A percentile compares a stretch with the other conserved stretches of the same genome.
phyloP scores from a whole-genome alignment of 2,113 vertebrate genomes.

The Rousettus leschenaultii region DNA sequence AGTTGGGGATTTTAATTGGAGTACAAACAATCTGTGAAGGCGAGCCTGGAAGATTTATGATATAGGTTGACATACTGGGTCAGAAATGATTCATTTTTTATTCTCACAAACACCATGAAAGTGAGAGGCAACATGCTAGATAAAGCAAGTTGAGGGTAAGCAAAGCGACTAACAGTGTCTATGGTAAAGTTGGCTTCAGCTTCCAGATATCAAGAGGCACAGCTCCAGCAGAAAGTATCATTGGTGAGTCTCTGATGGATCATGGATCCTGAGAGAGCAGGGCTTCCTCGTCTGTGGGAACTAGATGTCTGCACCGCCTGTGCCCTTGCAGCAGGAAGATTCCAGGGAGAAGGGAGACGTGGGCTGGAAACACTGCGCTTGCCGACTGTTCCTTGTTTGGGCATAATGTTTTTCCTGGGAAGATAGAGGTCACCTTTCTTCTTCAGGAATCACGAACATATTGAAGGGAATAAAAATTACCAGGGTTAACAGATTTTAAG shows the following conservation, averaged over 20 bases:
- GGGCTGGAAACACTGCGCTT: neutral
- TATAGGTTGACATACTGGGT: neutral
- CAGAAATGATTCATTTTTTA: constrained; percentile 49
- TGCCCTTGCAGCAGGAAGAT: neutral
- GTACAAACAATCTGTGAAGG: constrained; percentile 39
- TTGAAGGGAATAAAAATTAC: neutral
- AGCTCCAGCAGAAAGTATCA: neutral
- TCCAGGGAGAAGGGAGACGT: neutral
- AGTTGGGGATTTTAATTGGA: neutral
- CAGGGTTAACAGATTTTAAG: neutral
- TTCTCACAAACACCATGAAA: constrained; percentile 36
- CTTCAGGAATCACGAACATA: neutral
- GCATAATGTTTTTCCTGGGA: neutral
- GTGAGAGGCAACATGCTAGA: neutral
- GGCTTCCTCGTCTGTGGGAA: neutral
- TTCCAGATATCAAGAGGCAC: neutral
- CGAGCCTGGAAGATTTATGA: neutral
- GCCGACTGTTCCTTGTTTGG: neutral
- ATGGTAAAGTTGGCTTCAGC: neutral
- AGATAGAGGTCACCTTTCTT: neutral
- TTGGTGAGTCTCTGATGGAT: neutral
- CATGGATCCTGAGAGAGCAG: neutral
- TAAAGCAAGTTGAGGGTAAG: constrained; percentile 15
- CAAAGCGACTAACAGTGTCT: neutral
- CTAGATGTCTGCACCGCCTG: neutral